Evolutionary conservation across 2,797 vertebrate species (phyloP).

Genomic region (Brachyalestes nurse): DNA sequence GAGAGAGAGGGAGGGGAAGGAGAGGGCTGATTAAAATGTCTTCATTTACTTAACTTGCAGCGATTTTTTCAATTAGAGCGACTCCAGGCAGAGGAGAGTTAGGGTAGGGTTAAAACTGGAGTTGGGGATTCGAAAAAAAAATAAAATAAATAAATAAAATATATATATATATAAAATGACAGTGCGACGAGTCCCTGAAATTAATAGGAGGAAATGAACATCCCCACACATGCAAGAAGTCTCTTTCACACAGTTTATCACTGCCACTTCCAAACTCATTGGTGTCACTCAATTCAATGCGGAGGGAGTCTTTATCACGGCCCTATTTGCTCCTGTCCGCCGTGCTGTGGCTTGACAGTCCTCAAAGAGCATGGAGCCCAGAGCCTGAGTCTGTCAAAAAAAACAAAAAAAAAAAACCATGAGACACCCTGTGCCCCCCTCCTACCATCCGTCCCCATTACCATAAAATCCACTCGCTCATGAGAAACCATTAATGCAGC

Average conservation of each 20-base stretch:
- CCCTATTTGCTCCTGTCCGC: slow-evolving; percentile 46
- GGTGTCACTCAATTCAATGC: slow-evolving; percentile 66
- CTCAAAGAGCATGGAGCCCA: slow-evolving; percentile 53
- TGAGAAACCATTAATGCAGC: slow-evolving; percentile 83
- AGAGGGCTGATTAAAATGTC: slow-evolving; percentile 82
- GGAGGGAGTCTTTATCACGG: slow-evolving; percentile 50
- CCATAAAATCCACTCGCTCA: slow-evolving; percentile 84
- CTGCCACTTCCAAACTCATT: slow-evolving; percentile 67
- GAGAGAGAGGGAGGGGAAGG: slow-evolving; percentile 67
- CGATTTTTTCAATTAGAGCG: slow-evolving; percentile 87
- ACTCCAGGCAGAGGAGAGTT: slow-evolving; percentile 79
- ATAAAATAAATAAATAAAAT: neutral
- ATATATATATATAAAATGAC: too few species aligned
- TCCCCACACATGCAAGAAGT: slow-evolving; percentile 72
- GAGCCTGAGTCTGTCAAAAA: slow-evolving; percentile 66
- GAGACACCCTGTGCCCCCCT: slow-evolving; percentile 71
- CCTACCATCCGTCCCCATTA: slow-evolving; percentile 77
- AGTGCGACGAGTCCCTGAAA: slow-evolving; percentile 78
- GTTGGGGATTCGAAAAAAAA: slow-evolving; percentile 56
- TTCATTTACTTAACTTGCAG: slow-evolving; percentile 86
- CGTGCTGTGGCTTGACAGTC: slow-evolving; percentile 52
- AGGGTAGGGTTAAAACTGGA: slow-evolving; percentile 84
- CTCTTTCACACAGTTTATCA: slow-evolving; percentile 77
- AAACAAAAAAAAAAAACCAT: slow-evolving; percentile 71
- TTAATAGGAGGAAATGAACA: slow-evolving; percentile 84